Percentiles rank a stretch among this genome's conserved stretches.
Conservation (phyloP, 35 echinoderm and acorn worm genomes). For the Ophiothrix spiculata region DNA sequence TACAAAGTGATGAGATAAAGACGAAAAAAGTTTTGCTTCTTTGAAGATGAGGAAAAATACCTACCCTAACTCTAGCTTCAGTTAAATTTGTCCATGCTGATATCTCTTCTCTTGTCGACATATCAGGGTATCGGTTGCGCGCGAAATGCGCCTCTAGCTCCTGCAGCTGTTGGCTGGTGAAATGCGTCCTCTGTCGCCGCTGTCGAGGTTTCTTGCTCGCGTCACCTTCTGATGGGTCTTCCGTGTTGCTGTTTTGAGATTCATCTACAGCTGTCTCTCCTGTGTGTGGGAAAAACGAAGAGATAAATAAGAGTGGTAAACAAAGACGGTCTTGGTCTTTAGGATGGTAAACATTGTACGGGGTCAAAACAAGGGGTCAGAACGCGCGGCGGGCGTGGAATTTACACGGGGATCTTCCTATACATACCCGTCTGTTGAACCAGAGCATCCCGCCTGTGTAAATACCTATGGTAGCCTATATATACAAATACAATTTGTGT, state of each 20-base stretch:
- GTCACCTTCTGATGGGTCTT: slow-evolving; percentile 33
- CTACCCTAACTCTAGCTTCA: slow-evolving; percentile 64
- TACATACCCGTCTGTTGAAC: neutral
- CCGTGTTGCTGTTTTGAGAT: slow-evolving; percentile 31
- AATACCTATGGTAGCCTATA: neutral
- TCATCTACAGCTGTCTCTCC: slow-evolving; percentile 37
- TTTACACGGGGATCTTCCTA: neutral
- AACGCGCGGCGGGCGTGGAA: no score
- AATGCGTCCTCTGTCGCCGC: slow-evolving; percentile 66
- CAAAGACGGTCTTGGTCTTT: neutral
- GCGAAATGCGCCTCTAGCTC: slow-evolving; percentile 73
- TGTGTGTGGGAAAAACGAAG: slow-evolving; percentile 10
- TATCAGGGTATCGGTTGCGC: slow-evolving; percentile 71
- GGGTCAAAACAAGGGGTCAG: neutral
- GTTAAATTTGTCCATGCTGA: slow-evolving; percentile 68
- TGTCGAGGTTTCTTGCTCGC: slow-evolving; percentile 59
- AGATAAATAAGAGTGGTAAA: no score
- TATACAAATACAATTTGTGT: neutral
- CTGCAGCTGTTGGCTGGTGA: slow-evolving; percentile 76
- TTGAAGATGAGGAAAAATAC: neutral
- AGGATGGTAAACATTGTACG: neutral
- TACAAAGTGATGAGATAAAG: neutral
- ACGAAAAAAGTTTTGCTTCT: neutral
- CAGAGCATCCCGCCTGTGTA: neutral
- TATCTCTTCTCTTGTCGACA: slow-evolving; percentile 74